Evolutionary conservation across 2,113 vertebrate genomes (phyloP), one percentile per base, ranked within the genome.

Genomic region (Oryctolagus cuniculus): DNA sequence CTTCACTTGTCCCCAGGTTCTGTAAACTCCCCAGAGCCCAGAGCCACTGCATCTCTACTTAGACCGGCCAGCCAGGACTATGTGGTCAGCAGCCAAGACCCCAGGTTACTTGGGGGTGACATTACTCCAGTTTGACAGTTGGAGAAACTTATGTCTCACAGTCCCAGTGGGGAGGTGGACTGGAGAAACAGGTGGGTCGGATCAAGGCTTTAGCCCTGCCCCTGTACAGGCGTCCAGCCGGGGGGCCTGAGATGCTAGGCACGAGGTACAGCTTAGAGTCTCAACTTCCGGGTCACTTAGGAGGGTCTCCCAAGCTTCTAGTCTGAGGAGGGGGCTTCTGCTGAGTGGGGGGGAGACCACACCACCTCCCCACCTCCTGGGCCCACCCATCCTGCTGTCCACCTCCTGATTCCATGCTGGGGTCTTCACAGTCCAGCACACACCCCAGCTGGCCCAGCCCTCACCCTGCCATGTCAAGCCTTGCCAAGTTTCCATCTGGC

Each of bases 401-500:
- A 17, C 34, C 74, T 92, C 36, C 34, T 3, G 4, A 36, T 24
- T 22, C 53, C 61, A 70, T 11, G 8, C 3, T 5, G 58, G 75
- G 10, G 16, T 24, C 58, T 66, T 72, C 70, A 6, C 21, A 81
- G 36, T 34, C 13, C 3, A 6, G 64, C 6, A 6, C 27, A 2
- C 3, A 19, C 24, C 0, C 2, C 79, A 19, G 1, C 27, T 4
- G 66, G 70, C 12, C 11, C 5, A 38, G 10, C 15, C 36, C 5
- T 6, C 15, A 17, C 55, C 36, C 55, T 9, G 8, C 19, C 24
- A 44, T 44, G 6, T 44, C 5, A 1, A 15, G 21, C 58, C 4
- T 29, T 34, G 58, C 12, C 1, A 0, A 63, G 13, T 8, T 55
- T 15, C 31, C 53, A 15, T 17, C 19, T 49, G 3, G 1, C 70